These are phyloP conservation scores for Junonia oenone DNA, from an alignment of 2,888 invertebrate species.

Conservation along the genomic window DNA sequence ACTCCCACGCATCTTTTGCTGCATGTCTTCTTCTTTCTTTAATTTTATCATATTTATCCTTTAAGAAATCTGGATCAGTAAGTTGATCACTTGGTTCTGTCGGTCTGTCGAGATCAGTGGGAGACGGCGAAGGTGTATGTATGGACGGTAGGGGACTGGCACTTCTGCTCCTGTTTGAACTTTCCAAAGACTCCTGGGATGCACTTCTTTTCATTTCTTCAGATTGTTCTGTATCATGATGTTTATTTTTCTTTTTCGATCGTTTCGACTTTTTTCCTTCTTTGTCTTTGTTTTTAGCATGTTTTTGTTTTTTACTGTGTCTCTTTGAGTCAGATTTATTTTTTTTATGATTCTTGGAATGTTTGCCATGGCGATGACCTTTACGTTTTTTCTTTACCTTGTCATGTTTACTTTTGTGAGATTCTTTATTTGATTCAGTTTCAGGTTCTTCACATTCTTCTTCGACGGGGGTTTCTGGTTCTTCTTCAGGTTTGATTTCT, in stretches of 20 bases:
- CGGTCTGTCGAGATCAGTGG: constrained; percentile 44
- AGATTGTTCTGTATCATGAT: constrained; percentile 43
- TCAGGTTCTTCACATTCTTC: constrained; percentile 25
- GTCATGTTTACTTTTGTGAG: constrained; percentile 61
- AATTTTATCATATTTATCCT: constrained; percentile 82
- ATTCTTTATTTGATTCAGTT: constrained; percentile 55
- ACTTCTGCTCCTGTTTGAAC: constrained; percentile 63
- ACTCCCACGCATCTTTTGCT: constrained; percentile 68
- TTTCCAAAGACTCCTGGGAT: constrained; percentile 61
- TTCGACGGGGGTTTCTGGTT: constrained; percentile 5
- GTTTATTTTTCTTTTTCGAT: constrained; percentile 68
- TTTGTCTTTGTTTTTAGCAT: constrained; percentile 59
- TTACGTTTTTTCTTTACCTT: constrained; percentile 69
- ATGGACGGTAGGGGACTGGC: constrained; percentile 71
- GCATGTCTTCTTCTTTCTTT: constrained; percentile 80
- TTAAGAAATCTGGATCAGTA: constrained; percentile 60
- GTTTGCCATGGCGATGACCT: constrained; percentile 68
- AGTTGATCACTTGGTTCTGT: constrained; percentile 41
- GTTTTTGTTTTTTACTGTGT: constrained; percentile 59
- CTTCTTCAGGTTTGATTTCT: constrained; percentile 33
- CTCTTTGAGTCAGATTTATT: constrained; percentile 46
- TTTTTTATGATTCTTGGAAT: constrained; percentile 67
- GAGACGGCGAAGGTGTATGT: constrained; percentile 64
- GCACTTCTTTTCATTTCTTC: constrained; percentile 42
- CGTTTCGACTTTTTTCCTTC: constrained; percentile 71